A percentile compares a stretch with the other conserved stretches of the same genome.
Conservation (phyloP, 2,797 vertebrate species). For the Netta rufina region DNA sequence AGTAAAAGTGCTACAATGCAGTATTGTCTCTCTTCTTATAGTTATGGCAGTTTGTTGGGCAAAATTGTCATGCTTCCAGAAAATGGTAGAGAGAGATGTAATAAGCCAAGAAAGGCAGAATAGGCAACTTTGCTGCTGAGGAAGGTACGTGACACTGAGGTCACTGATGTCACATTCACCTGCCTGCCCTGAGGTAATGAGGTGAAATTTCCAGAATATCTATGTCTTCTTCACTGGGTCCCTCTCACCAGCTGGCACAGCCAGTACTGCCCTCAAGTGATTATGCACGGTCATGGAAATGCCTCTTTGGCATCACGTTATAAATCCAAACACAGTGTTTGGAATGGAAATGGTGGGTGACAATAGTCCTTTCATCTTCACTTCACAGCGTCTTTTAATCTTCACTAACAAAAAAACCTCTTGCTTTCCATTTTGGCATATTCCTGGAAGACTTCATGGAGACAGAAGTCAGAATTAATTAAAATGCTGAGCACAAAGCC, state of each 20-base stretch:
- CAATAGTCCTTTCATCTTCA: neutral
- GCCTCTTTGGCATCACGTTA: neutral
- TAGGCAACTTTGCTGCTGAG: neutral
- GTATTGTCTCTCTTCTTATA: neutral
- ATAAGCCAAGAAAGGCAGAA: neutral
- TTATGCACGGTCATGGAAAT: neutral
- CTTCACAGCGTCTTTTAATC: neutral
- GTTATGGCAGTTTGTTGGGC: neutral
- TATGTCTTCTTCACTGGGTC: neutral
- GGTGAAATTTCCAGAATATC: neutral
- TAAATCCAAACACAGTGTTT: neutral
- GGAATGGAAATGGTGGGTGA: neutral
- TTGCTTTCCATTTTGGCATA: neutral
- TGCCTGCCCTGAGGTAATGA: neutral
- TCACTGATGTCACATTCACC: neutral
- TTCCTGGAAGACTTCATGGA: neutral
- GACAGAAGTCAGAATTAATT: neutral
- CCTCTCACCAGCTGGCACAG: neutral
- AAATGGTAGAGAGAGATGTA: neutral
- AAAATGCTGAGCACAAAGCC: neutral
- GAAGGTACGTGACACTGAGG: neutral
- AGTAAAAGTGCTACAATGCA: neutral
- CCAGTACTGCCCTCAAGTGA: neutral
- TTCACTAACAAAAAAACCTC: neutral
- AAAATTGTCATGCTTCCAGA: neutral